Base-by-base conservation (phyloP, 2,888 invertebrate genomes). In the Geotrupes spiniger region DNA sequence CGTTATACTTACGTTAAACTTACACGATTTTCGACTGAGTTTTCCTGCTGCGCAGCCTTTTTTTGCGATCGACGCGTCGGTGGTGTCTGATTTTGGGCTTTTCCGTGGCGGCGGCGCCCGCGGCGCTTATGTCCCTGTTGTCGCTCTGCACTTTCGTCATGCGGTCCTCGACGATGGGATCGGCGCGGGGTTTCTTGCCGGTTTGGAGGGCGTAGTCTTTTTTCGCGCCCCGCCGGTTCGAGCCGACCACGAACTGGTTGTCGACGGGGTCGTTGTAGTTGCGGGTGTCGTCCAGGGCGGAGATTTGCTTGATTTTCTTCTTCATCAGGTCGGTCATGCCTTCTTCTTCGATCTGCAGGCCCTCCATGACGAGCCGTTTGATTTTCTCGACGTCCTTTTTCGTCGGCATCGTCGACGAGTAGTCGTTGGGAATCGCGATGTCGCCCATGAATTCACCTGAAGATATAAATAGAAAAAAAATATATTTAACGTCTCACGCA, bases 261-360 rank as follows among this genome's bases (percentile, higher is more conserved):
- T 66, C 68, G 40, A 64, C 58, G 2, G 70, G 70, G 51, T 71
- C 72, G 51, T 72, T 73, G 54, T 65, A 65, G 52, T 59, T 64
- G 41, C 58, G 60, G 10, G 63, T 49, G 5, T 61, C 55, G 3
- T 55, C 59, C 21, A 51, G 51, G 68, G 71, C 40, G 68, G 71
- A 41, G 4, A 82, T 79, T 52, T 84, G 81, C 64, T 86, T 86
- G 0, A 84, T 83, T 69, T 85, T 83, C 64, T 84, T 84, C 51
- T 85, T 77, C 51, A 86, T 72, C 49, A 84, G 79, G 74, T 88
- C 88, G 10, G 87, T 83, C 4, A 89, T 75, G 2, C 89, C 89
- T 69, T 90, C 90, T 65, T 89, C 89, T 74, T 90, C 90, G 3
- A 90, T 87, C 70, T 90, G 89, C 10, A 90, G 74, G 1, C 89